phyloP scores from a whole-genome alignment of 2,888 invertebrate species.

The Petrophora chlorosata region DNA sequence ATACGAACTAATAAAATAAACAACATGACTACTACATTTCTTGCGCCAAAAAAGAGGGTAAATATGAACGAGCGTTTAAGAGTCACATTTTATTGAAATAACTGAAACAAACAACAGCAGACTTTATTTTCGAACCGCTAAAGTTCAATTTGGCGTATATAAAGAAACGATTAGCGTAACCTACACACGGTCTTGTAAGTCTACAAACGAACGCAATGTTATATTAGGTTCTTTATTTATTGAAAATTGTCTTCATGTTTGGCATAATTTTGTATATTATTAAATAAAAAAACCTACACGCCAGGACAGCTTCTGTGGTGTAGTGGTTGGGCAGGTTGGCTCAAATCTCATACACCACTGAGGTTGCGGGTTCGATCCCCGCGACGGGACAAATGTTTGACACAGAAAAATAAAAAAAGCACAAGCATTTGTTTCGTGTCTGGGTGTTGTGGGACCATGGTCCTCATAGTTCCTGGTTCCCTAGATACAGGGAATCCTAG shows the following conservation, averaged over 20 bases:
- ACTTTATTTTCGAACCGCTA: not conserved
- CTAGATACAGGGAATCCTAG: no score
- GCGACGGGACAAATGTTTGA: no score
- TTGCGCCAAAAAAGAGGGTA: slow-evolving; percentile 33
- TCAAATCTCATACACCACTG: no score
- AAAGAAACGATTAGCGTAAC: slow-evolving; percentile 14
- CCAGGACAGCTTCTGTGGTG: no score
- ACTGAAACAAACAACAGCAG: not conserved
- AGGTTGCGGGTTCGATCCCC: no score
- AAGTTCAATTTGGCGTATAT: slow-evolving; percentile 18
- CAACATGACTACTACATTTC: slow-evolving; percentile 37
- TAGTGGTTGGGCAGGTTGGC: no score
- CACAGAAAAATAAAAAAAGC: no score
- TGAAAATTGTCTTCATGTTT: slow-evolving; percentile 14
- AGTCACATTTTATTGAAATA: slow-evolving; percentile 32
- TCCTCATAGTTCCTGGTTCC: no score
- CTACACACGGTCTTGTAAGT: slow-evolving; percentile 26
- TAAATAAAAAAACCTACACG: no score
- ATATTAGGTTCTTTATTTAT: slow-evolving; percentile 14
- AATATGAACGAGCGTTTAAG: slow-evolving; percentile 43
- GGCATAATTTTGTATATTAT: slow-evolving; percentile 7
- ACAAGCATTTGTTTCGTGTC: no score
- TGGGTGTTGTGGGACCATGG: no score
- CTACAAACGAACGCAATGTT: no score
- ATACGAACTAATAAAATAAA: slow-evolving; percentile 31